Evolutionary conservation across 2,113 vertebrate genomes (phyloP).

Genomic region (Spermophilus dauricus): DNA sequence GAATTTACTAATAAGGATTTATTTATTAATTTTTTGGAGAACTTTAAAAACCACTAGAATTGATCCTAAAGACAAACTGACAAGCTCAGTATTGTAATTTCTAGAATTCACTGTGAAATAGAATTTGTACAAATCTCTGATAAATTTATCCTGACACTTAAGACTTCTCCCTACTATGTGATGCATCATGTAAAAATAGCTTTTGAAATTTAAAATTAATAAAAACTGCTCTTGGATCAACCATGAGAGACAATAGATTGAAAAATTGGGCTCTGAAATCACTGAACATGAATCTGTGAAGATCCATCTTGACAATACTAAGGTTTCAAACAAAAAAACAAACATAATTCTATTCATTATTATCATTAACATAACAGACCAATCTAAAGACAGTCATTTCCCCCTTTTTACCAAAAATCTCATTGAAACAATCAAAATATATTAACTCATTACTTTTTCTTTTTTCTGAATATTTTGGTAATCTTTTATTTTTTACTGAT

Average conservation of each 20-base stretch:
- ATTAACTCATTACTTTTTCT: not conserved
- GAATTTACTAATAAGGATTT: not conserved
- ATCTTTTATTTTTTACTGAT: not conserved
- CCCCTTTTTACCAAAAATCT: not conserved
- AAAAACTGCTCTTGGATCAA: not conserved
- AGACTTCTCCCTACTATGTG: not conserved
- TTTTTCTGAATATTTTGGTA: conserved; percentile 20
- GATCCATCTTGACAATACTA: not conserved
- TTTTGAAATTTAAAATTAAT: conserved; percentile 63
- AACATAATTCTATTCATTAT: not conserved
- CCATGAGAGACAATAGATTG: not conserved
- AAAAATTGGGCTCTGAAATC: not conserved
- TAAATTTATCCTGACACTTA: not conserved
- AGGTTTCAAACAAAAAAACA: not conserved
- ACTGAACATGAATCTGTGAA: not conserved
- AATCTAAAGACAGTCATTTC: not conserved
- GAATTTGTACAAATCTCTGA: not conserved
- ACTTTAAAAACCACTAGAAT: not conserved
- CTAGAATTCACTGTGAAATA: conserved; percentile 59
- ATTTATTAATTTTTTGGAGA: not conserved
- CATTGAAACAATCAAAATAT: conserved; percentile 20
- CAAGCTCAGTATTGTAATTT: not conserved
- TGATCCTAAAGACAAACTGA: not conserved
- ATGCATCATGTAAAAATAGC: not conserved
- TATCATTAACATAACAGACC: not conserved